A percentile compares a stretch with the other conserved stretches of the same genome.
Conservation (phyloP, 2,888 invertebrate species). For the Ypsolopha sequella region DNA sequence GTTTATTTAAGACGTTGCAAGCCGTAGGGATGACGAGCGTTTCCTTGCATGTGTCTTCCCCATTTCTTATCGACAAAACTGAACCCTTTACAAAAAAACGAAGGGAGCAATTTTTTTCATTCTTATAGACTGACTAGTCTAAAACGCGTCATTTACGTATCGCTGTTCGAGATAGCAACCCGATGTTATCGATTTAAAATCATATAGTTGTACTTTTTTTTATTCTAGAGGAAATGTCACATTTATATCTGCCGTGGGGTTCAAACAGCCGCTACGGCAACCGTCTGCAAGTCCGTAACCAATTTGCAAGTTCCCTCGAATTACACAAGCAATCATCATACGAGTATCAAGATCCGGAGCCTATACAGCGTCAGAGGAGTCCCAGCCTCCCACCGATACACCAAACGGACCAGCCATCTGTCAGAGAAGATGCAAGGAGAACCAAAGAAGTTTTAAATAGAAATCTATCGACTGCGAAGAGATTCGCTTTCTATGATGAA, state of each 20-base stretch:
- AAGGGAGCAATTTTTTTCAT: slow-evolving; percentile 40
- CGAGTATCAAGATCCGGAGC: slow-evolving; percentile 42
- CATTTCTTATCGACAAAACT: slow-evolving; percentile 54
- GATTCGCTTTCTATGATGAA: slow-evolving; percentile 61
- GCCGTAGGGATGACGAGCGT: slow-evolving; percentile 23
- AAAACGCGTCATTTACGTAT: neutral
- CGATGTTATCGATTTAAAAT: too few species aligned
- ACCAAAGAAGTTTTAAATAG: slow-evolving; percentile 37
- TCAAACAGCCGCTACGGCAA: slow-evolving; percentile 60
- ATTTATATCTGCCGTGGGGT: slow-evolving; percentile 83
- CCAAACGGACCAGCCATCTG: slow-evolving; percentile 36
- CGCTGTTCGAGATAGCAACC: too few species aligned
- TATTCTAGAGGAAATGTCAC: slow-evolving; percentile 84
- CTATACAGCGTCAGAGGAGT: slow-evolving; percentile 66
- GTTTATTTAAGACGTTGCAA: slow-evolving; percentile 8
- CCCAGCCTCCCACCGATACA: slow-evolving; percentile 79
- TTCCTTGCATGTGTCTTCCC: slow-evolving; percentile 18
- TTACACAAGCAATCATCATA: slow-evolving; percentile 53
- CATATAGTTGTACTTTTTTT: too few species aligned
- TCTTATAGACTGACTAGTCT: slow-evolving; percentile 16
- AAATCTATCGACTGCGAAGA: slow-evolving; percentile 52
- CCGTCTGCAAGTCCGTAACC: slow-evolving; percentile 52
- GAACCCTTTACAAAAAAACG: slow-evolving; percentile 37
- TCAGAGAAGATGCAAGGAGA: slow-evolving; percentile 41
- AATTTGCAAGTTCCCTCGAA: slow-evolving; percentile 61